Base-by-base conservation (phyloP, 92 coral and sea anemone species). In the Paramuricea clavata region DNA sequence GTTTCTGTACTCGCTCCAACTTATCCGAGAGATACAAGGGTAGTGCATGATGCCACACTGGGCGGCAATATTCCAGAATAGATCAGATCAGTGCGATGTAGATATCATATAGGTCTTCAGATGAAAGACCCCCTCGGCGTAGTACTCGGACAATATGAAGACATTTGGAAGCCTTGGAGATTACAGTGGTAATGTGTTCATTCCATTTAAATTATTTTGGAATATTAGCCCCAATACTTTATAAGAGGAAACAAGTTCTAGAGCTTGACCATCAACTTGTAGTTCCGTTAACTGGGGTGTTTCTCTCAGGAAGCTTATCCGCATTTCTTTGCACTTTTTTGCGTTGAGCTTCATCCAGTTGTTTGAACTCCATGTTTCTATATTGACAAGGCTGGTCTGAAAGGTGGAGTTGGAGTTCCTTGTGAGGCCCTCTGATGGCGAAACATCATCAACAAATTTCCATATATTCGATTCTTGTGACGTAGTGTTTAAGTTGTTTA, bases 341-440 rank as follows among this genome's bases (percentile, higher is more conserved):
- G 90, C 85, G 31, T 92, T 92, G 9, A 88, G 68, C 59, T 68
- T 74, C 92, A 85, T 88, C 67, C 81, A 78, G 67, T 69, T 88
- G 41, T 12, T 69, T 39, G 87, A 52, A 28, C 76, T 52, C 87
- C 79, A 85, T 9, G 90, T 39, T 34, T 5, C 76, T 16, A 72
- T 47, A 49, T 49, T 31, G 43, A 56, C 52, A 12, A 85, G 84
- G 49, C 49, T 78, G 59, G 90, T 10, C 30, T 85, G 83, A 47
- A 72, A 72, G 12, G 43, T 56, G 1, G 74, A 85, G 39, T 5
- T 25, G 15, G 54, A 43, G 43, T 90, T 81, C 78, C 31, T 80
- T 59, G 44, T 57, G 9, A 81, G 83, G 5, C 61, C 60, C 50
- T 85, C 85, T 23, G 84, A 79, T 10, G 85, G 10, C 0, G 90